Evolutionary conservation across 2,888 invertebrate genomes (phyloP), one percentile per base, ranked within the genome.

Genomic region (Synanthedon vespiformis): DNA sequence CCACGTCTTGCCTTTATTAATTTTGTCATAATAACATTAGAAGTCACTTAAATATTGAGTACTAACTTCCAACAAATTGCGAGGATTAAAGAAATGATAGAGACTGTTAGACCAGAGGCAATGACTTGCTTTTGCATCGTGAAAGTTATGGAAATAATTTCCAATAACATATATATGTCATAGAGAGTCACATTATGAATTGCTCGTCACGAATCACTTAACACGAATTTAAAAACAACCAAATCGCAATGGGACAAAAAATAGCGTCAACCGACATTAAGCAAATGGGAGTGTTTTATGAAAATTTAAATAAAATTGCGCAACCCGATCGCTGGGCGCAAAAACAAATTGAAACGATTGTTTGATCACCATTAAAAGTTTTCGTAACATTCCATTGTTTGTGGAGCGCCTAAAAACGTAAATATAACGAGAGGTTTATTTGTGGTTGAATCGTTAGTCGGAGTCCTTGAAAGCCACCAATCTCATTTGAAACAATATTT

Each of bases 351-450:
- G 71, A 65, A 76, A 72, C 71, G 72, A 74, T 77, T 81, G 77
- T 82, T 82, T 82, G 79, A 79, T 80, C 70, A 68, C 77, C 77
- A 83, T 83, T 82, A 82, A 81, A 83, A 83, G 77, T 82, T 82
- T 73, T 67, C 61, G 73, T 74, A 80, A 78, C 77, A 78, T 71
- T 72, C 65, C 63, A 64, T 70, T 77, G 73, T 77, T 74, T 73
- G 63, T 58, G 53, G 65, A 68, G 62, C 59, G 67, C 61, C 65
- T 58, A 61, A 55, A 56, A 64, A 65, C 60, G 72, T 72, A 72
- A 76, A 78, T 72, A 74, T 58, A 65, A 67, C 68, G 61, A 58
- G 64, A 61, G 60, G 60, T 66, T 64, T 63, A 67, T 63, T 18
- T 44, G 14, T 13, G 14, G 44, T 14, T 44, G 41, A 41, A n/a